Evolutionary conservation across 2,113 vertebrate species (phyloP).

Genomic region (Tretioscincus oriximinensis): DNA sequence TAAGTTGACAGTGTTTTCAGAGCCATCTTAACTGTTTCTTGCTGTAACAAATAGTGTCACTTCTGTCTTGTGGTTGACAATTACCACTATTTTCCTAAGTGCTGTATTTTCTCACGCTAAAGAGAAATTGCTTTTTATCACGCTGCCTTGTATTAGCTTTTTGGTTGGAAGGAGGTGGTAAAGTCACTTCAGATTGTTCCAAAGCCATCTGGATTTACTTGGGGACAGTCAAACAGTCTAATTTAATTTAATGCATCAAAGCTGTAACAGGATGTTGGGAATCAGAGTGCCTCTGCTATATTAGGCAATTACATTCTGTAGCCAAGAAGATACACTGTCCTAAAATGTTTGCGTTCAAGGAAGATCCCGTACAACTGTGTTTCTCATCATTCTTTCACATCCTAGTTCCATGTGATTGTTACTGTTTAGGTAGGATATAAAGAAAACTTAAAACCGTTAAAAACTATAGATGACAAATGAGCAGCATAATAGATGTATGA

Average conservation of each 20-base stretch:
- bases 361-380: neutral
- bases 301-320: conserved; percentile 10
- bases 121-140: neutral
- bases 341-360: conserved; percentile 12
- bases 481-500: neutral
- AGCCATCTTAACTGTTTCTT: neutral
- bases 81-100: no score
- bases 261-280: neutral
- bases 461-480: no score
- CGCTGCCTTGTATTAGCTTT: neutral
- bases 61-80: no score
- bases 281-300: conserved; percentile 12
- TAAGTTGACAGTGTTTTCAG: neutral
- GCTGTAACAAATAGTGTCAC: no score
- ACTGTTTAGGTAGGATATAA: neutral
- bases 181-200: accelerated
- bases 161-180: no score
- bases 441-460: no score
- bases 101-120: neutral
- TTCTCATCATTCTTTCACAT: neutral
- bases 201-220: neutral
- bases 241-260: neutral
- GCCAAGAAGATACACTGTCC: neutral
- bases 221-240: neutral
- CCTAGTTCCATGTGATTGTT: neutral